Conservation (phyloP, 2,888 invertebrate genomes). For the Cryptocheilus praepositus region DNA sequence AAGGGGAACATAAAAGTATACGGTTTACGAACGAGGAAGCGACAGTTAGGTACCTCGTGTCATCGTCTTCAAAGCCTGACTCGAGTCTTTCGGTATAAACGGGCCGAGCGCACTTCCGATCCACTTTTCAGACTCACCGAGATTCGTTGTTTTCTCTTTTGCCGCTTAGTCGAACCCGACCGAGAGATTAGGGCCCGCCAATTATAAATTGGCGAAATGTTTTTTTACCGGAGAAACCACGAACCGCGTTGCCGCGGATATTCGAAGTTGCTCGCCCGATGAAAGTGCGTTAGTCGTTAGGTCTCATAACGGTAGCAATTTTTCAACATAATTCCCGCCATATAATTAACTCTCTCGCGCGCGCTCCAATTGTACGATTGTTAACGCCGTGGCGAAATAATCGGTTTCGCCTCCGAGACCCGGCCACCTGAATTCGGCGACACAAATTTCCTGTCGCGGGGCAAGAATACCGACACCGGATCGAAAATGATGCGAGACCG, state of each 20-base stretch:
- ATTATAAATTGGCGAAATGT: too few species aligned
- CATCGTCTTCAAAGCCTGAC: conserved; percentile 20
- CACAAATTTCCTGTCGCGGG: background rate
- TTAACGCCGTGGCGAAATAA: background rate
- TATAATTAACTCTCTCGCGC: too few species aligned
- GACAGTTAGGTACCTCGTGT: conserved; percentile 30
- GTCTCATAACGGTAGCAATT: too few species aligned
- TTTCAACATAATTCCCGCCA: too few species aligned
- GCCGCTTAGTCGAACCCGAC: background rate
- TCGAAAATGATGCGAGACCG: background rate
- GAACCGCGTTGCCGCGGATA: too few species aligned
- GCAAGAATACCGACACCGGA: background rate
- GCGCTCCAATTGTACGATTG: too few species aligned
- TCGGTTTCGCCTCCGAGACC: background rate
- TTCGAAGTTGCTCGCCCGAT: too few species aligned
- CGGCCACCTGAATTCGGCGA: too few species aligned
- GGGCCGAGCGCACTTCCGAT: conserved; percentile 44
- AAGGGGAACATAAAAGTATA: conserved; percentile 43
- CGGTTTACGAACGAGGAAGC: conserved; percentile 41
- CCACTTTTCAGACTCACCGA: conserved; percentile 38
- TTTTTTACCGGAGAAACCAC: too few species aligned
- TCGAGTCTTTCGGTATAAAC: conserved; percentile 7
- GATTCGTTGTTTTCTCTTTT: conserved; percentile 18
- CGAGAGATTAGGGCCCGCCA: too few species aligned
- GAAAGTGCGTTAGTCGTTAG: too few species aligned